Evolutionary conservation across 2,113 vertebrate species (phyloP).

Genomic region (Paedocypris sp.): DNA sequence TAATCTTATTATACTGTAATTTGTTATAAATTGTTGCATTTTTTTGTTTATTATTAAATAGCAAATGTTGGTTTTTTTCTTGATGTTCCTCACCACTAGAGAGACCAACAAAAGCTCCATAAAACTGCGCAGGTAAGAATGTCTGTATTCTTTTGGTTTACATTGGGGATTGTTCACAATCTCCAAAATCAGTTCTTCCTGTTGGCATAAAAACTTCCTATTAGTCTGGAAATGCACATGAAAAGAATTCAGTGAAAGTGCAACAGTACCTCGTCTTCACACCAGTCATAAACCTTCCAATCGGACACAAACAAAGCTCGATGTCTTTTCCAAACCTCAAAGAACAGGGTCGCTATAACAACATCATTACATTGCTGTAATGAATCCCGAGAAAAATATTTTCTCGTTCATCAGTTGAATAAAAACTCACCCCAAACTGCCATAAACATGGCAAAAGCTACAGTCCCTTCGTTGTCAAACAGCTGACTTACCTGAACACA

Average conservation of each 20-base stretch:
- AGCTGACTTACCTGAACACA: slow-evolving; percentile 73
- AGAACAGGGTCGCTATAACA: slow-evolving; percentile 75
- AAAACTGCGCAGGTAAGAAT: slow-evolving; percentile 69
- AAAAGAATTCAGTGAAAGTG: neutral
- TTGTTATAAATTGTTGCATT: too few species aligned
- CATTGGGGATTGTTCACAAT: slow-evolving; percentile 61
- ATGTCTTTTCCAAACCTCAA: slow-evolving; percentile 85
- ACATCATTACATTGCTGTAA: neutral
- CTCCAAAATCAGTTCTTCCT: slow-evolving; percentile 81
- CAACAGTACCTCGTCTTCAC: slow-evolving; percentile 74
- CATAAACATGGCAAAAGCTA: slow-evolving; percentile 87
- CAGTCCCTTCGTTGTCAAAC: slow-evolving; percentile 85
- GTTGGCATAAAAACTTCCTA: slow-evolving; percentile 22
- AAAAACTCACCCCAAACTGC: slow-evolving; percentile 82
- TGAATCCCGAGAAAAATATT: neutral
- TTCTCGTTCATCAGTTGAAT: neutral
- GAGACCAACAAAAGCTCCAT: slow-evolving; percentile 64
- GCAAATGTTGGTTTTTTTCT: too few species aligned
- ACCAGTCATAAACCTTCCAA: slow-evolving; percentile 80
- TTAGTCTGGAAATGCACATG: neutral
- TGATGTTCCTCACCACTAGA: slow-evolving; percentile 65
- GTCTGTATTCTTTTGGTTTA: slow-evolving; percentile 42
- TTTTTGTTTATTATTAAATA: too few species aligned
- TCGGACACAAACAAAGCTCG: slow-evolving; percentile 56
- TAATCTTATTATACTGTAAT: too few species aligned